Percentiles rank a stretch among this genome's conserved stretches.
These are phyloP conservation scores for Tragelaphus buxtoni DNA, from an alignment of 2,113 vertebrate species.

Conservation along the genomic window DNA sequence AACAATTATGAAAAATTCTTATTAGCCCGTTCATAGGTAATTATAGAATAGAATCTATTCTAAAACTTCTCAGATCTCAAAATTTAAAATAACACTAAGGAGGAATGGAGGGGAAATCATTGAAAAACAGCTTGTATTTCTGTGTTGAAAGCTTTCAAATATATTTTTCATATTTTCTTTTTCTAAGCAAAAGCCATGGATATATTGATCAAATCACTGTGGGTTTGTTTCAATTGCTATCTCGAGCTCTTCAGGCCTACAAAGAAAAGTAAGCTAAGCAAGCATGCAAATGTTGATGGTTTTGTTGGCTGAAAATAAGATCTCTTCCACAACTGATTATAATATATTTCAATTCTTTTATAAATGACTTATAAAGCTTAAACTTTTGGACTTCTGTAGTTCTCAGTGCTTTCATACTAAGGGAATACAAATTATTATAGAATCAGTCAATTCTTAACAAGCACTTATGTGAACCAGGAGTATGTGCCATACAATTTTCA, in stretches of 20 bases:
- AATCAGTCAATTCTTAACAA: neutral
- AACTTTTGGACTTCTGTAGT: neutral
- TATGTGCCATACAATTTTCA: neutral
- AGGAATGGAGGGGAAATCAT: neutral
- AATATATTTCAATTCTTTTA: neutral
- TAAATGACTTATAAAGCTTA: neutral
- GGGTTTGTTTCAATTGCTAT: neutral
- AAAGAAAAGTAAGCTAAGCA: neutral
- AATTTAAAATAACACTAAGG: neutral
- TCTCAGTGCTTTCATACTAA: neutral
- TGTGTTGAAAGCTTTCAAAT: neutral
- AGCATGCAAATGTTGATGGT: neutral
- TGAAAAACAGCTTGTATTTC: neutral
- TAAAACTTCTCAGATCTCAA: slow-evolving; percentile 37
- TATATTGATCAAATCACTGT: neutral
- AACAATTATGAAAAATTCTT: neutral
- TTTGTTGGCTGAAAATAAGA: neutral
- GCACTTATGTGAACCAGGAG: neutral
- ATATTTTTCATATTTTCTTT: neutral
- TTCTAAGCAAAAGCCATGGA: neutral
- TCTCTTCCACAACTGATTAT: neutral
- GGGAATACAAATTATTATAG: neutral
- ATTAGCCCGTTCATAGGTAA: neutral
- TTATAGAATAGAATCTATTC: neutral
- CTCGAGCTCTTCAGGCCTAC: neutral